Evolutionary conservation across 2,797 vertebrate species (phyloP).

Genomic region (Myripristis jacobus): DNA sequence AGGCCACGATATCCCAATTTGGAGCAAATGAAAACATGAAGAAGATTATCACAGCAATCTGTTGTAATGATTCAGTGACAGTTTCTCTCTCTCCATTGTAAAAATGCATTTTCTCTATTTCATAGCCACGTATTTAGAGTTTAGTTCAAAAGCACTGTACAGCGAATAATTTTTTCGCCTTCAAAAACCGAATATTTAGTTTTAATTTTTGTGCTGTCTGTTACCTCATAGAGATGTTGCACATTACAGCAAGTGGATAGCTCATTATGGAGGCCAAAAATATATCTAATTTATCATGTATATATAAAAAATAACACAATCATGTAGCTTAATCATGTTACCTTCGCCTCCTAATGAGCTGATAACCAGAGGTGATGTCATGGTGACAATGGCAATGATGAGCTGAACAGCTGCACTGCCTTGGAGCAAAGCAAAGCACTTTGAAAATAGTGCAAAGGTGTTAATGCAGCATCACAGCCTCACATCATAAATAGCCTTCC

Average conservation of each 20-base stretch:
- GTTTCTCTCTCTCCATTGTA: constrained; percentile 30
- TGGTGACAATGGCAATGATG: constrained; percentile 41
- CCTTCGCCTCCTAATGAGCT: constrained; percentile 31
- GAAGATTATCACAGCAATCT: constrained; percentile 35
- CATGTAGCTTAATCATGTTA: too few species aligned
- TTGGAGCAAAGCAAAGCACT: constrained; percentile 41
- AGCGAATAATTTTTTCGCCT: constrained; percentile 9
- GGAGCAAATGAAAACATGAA: constrained; percentile 50
- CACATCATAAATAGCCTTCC: constrained; percentile 38
- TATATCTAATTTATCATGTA: too few species aligned
- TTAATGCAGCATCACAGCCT: constrained; percentile 42
- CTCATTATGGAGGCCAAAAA: too few species aligned
- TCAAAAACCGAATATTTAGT: too few species aligned
- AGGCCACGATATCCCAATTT: constrained; percentile 28
- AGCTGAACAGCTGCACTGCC: constrained; percentile 45
- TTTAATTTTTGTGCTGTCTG: too few species aligned
- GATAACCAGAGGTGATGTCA: constrained; percentile 19
- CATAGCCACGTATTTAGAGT: constrained; percentile 7
- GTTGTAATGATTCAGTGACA: constrained; percentile 36
- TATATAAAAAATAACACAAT: too few species aligned
- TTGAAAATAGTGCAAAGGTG: constrained; percentile 67
- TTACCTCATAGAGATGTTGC: too few species aligned
- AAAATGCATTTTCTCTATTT: constrained; percentile 17
- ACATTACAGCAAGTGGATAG: too few species aligned
- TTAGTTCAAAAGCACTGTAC: constrained; percentile 20